phyloP scores from a whole-genome alignment of 1,140 invertebrate species.

The Caerostris extrusa region DNA sequence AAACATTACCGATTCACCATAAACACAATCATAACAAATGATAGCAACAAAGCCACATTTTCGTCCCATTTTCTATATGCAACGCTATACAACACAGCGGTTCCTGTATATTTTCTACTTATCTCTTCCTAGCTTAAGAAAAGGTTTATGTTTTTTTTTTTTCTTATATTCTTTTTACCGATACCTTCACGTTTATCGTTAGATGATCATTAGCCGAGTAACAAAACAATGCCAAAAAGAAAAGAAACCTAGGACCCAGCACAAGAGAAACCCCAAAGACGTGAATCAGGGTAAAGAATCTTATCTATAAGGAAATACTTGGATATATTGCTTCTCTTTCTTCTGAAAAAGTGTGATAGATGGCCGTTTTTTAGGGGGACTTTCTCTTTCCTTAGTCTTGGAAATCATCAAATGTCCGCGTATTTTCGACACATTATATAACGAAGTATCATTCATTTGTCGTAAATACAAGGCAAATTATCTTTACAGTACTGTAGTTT shows the following conservation, averaged over 20 bases:
- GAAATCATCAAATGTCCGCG: slow-evolving; percentile 21
- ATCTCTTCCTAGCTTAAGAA: background rate
- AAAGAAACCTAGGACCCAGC: slow-evolving; percentile 6
- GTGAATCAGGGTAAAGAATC: slow-evolving; percentile 48
- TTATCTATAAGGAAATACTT: slow-evolving; percentile 72
- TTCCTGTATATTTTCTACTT: background rate
- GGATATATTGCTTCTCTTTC: slow-evolving; percentile 56
- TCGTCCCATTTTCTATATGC: background rate
- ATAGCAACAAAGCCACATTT: background rate
- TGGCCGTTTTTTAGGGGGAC: slow-evolving; percentile 33
- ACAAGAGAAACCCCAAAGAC: slow-evolving; percentile 61
- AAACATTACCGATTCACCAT: background rate
- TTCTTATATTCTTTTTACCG: background rate
- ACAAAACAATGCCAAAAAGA: slow-evolving; percentile 50
- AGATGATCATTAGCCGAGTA: slow-evolving; percentile 73
- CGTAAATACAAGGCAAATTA: background rate
- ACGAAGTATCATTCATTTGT: background rate
- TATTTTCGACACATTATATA: slow-evolving; percentile 44
- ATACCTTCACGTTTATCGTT: slow-evolving; percentile 59
- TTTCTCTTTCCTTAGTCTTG: background rate
- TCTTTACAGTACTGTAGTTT: background rate
- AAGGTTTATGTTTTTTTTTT: background rate
- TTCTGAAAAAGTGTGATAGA: slow-evolving; percentile 57
- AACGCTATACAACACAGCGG: background rate
- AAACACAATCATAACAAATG: background rate